These are phyloP conservation scores for Tolypeutes matacus DNA, from an alignment of 2,797 vertebrate genomes.

Conservation along the genomic window DNA sequence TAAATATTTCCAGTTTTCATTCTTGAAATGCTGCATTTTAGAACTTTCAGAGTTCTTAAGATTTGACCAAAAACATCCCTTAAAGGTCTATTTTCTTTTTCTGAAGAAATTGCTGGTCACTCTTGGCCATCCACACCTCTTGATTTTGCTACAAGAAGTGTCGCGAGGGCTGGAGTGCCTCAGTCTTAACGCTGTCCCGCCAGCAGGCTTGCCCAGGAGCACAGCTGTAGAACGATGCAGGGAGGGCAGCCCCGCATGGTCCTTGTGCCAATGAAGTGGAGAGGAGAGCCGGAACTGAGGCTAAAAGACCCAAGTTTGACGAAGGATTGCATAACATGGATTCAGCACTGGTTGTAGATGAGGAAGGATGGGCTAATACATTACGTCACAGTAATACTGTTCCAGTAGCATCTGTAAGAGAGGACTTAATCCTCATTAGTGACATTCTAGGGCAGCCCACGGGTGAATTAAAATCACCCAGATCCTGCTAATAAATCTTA, in stretches of 20 bases:
- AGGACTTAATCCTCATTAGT: not conserved
- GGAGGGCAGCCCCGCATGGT: not conserved
- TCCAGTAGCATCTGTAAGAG: not conserved
- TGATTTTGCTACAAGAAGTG: not conserved
- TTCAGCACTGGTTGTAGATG: not conserved
- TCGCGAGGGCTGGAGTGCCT: not conserved
- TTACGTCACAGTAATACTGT: not conserved
- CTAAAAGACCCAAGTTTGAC: not conserved
- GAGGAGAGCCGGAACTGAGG: not conserved
- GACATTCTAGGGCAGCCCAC: not conserved
- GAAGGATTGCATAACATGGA: not conserved
- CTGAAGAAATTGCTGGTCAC: not conserved
- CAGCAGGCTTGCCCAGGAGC: not conserved
- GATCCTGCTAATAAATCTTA: conserved; percentile 3
- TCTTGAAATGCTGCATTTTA: not conserved
- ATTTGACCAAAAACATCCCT: not conserved
- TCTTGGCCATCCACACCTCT: not conserved
- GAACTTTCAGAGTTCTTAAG: not conserved
- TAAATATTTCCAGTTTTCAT: not conserved
- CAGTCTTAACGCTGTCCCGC: not conserved
- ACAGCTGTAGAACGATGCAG: not conserved
- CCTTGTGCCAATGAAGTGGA: not conserved
- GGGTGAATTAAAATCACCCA: not conserved
- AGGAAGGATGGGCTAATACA: not conserved
- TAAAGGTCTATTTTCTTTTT: not conserved